These are phyloP conservation scores for Flexamia atlantica DNA, from an alignment of 2,888 invertebrate genomes.

Conservation along the genomic window DNA sequence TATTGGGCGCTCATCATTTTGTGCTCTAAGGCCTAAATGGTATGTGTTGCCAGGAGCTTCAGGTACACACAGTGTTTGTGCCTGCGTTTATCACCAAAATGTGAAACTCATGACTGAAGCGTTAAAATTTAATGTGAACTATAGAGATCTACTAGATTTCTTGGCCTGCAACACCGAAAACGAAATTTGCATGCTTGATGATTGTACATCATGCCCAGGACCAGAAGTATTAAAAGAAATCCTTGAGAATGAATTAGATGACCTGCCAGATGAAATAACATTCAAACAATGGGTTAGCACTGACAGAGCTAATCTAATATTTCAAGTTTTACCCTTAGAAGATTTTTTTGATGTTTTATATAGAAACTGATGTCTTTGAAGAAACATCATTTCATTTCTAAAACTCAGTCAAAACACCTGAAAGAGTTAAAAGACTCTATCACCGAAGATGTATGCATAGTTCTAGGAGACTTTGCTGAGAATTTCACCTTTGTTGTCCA, in stretches of 20 bases:
- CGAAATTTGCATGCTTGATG: slow-evolving; percentile 3
- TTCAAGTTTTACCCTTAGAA: not conserved
- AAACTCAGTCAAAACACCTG: not conserved
- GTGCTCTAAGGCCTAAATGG: slow-evolving; percentile 23
- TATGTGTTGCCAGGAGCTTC: slow-evolving; percentile 37
- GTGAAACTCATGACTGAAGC: slow-evolving; percentile 51
- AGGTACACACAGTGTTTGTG: slow-evolving; percentile 60
- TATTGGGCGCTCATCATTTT: slow-evolving; percentile 6
- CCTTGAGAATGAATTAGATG: slow-evolving; percentile 5
- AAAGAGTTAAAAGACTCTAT: slow-evolving; percentile 49
- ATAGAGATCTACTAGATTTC: slow-evolving; percentile 27
- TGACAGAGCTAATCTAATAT: slow-evolving; percentile 8
- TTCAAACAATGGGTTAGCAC: slow-evolving; percentile 41
- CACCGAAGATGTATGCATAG: slow-evolving; percentile 50
- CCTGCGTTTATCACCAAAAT: slow-evolving; percentile 58
- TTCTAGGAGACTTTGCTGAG: slow-evolving; percentile 43
- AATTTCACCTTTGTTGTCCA: slow-evolving; percentile 49
- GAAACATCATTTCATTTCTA: slow-evolving; percentile 33
- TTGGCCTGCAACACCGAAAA: not conserved
- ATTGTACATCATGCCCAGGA: slow-evolving; percentile 4
- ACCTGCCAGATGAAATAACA: slow-evolving; percentile 6
- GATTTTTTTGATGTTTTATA: slow-evolving; percentile 38
- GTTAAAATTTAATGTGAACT: slow-evolving; percentile 25
- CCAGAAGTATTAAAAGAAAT: not conserved
- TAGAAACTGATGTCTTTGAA: slow-evolving; percentile 24